Evolutionary conservation across 2,113 vertebrate genomes (phyloP), one percentile per base, ranked within the genome.

Genomic region (Apteryx mantelli): DNA sequence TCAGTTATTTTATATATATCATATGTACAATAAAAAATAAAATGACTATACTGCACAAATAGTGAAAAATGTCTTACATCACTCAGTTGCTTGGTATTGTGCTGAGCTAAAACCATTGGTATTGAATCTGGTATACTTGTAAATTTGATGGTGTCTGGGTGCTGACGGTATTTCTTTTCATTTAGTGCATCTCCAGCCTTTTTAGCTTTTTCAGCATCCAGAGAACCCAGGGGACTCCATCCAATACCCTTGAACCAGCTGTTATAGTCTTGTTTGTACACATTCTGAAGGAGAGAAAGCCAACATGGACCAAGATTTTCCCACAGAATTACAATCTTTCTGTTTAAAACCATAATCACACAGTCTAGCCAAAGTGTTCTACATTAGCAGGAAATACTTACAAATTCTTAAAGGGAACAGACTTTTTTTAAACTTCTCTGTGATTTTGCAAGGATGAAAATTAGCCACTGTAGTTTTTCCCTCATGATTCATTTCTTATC

Each of bases 241-340:
- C 98, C 98, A 28, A 98, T 96, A 36, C 98, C 98, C 82, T 98
- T 98, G 61, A 98, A 93, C 98, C 98, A 98, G 93, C 8, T 97
- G 95, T 98, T 98, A 30, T 98, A 98, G 2, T 98, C 98, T 5
- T 98, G 88, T 81, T 98, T 98, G 75, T 98, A 98, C 1, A 96
- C 61, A 82, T 98, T 98, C 98, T 98, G 91, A 56, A 87, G 93
- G 78, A 96, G 38, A 95, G 21, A 71, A 91, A 89, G 42, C 7
- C 52, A 68, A 42, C 17, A 64, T 1, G 81, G 38, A 96, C 40
- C 32, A 89, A 84, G 66, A 10, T 69, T 38, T 81, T 30, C 44
- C 42, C 56, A 76, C 4, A n/a, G 52, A 89, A 79, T 22, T 61
- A 30, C 7, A 34, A 80, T 55, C n/a, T 68, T 53, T 46, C 61